A percentile compares a stretch with the other conserved stretches of the same genome.
These are phyloP conservation scores for Catostylus mosaicus DNA, from an alignment of 30 jellyfish, hydroid and myxozoan species.

Conservation along the genomic window DNA sequence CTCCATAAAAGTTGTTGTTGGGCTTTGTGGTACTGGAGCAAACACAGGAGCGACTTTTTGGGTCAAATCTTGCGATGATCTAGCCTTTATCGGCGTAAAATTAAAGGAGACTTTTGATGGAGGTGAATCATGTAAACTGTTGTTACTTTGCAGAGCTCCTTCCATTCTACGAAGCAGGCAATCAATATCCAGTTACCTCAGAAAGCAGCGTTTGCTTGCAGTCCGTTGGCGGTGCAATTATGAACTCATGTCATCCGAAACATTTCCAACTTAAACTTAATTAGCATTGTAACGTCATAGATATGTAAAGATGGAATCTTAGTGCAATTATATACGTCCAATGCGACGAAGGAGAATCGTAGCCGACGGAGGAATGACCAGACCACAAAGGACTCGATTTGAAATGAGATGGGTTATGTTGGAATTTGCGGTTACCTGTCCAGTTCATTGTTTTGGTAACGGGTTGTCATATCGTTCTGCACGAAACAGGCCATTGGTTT, in stretches of 20 bases:
- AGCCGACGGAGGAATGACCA: neutral
- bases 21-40: constrained; percentile 49
- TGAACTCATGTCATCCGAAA: neutral
- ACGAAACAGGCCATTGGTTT: constrained; percentile 49
- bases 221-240: neutral
- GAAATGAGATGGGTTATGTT: constrained; percentile 22
- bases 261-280: neutral
- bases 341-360: neutral
- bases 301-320: neutral
- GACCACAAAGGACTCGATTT: constrained; percentile 36
- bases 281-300: neutral
- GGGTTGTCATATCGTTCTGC: constrained; percentile 20
- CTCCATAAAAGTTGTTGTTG: constrained; percentile 29
- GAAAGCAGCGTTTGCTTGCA: neutral
- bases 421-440: constrained; percentile 42
- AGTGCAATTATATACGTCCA: neutral
- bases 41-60: constrained; percentile 54
- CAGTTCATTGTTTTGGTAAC: constrained; percentile 54
- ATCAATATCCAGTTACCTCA: neutral
- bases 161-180: constrained; percentile 5
- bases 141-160: constrained; percentile 12
- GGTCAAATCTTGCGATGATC: constrained; percentile 59
- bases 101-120: constrained; percentile 47
- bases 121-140: constrained; percentile 12
- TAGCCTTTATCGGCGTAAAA: constrained; percentile 59